Conservation (phyloP, 1,140 invertebrate species). For the Adoxophyes honmai region DNA sequence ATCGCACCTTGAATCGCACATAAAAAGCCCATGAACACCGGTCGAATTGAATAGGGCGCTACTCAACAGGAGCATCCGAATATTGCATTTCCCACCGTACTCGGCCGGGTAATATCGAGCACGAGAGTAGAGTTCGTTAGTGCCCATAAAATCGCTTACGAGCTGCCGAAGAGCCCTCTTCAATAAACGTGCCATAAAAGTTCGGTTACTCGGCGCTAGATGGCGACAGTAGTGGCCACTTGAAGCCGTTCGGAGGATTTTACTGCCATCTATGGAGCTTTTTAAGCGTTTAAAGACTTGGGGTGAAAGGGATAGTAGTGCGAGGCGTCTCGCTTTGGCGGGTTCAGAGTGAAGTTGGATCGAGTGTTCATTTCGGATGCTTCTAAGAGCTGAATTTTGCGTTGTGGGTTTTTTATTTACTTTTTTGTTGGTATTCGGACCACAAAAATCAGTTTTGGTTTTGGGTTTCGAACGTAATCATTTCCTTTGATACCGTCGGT, state of each 20-base stretch:
- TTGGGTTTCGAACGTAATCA: background rate
- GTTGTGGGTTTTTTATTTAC: background rate
- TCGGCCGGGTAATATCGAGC: constrained; percentile 69
- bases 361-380: constrained; percentile 13
- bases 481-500: background rate
- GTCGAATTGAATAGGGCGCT: constrained; percentile 67
- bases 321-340: constrained; percentile 24
- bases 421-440: background rate
- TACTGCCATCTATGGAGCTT: constrained; percentile 74
- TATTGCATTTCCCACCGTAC: constrained; percentile 62
- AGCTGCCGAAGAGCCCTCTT: constrained; percentile 74
- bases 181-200: constrained; percentile 75
- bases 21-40: constrained; percentile 72
- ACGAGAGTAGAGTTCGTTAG: constrained; percentile 65
- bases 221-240: constrained; percentile 72
- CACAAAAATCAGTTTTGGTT: background rate
- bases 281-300: constrained; percentile 65
- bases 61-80: constrained; percentile 65
- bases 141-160: constrained; percentile 75
- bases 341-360: constrained; percentile 28
- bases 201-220: constrained; percentile 71
- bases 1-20: constrained; percentile 76
- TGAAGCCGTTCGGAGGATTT: constrained; percentile 67
- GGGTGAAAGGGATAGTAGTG: constrained; percentile 37
- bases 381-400: constrained; percentile 25